A percentile compares a stretch with the other conserved stretches of the same genome.
Evolutionary conservation across 2,113 vertebrate species (phyloP).

Genomic region (Anarrhichthys ocellatus): DNA sequence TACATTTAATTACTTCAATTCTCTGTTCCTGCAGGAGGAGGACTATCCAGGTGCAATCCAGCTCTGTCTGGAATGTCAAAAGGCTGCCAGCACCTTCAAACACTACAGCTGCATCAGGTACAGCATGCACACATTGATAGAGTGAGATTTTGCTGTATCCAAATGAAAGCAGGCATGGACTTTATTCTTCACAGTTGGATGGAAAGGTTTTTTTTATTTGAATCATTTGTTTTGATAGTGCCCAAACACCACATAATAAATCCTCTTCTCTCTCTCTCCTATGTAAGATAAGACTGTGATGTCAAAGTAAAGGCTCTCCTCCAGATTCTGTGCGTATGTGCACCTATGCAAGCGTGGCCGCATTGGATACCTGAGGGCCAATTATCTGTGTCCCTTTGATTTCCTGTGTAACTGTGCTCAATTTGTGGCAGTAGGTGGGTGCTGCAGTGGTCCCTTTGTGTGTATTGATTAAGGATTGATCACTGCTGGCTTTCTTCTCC

Average conservation of each 20-base stretch:
- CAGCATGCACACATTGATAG: slow-evolving; percentile 23
- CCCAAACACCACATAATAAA: neutral
- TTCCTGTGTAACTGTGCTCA: slow-evolving; percentile 8
- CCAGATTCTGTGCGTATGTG: too few species aligned
- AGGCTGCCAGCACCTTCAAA: slow-evolving; percentile 98
- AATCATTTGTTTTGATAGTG: neutral
- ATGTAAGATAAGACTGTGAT: neutral
- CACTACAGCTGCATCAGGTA: slow-evolving; percentile 99
- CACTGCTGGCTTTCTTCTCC: neutral
- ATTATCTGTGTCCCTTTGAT: slow-evolving; percentile 12
- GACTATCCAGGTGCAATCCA: slow-evolving; percentile 99
- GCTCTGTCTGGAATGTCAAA: slow-evolving; percentile 97
- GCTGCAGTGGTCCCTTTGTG: neutral
- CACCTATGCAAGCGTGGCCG: too few species aligned
- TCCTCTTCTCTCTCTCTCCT: neutral
- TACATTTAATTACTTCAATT: slow-evolving; percentile 12
- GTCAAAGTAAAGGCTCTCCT: too few species aligned
- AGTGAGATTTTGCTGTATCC: neutral
- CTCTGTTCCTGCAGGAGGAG: slow-evolving; percentile 87
- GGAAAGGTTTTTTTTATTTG: neutral
- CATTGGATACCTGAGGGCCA: neutral
- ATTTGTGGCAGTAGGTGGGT: slow-evolving; percentile 3
- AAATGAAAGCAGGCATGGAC: neutral
- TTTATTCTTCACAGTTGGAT: neutral
- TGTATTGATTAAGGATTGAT: slow-evolving; percentile 28